phyloP scores from a whole-genome alignment of 2,888 invertebrate genomes.

The Pseudolycoriella hygida region DNA sequence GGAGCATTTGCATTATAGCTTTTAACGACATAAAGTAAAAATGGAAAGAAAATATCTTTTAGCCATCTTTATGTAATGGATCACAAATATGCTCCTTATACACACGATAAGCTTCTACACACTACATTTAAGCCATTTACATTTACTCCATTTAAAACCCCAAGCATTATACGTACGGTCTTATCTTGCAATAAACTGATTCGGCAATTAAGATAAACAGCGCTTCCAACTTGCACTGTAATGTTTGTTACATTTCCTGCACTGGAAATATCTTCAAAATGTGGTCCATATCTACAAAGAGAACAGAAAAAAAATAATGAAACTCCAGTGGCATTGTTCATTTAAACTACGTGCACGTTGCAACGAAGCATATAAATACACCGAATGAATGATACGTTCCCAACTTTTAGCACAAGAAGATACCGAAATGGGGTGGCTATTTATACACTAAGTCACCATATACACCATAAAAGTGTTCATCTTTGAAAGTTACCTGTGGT shows the following conservation, averaged over 20 bases:
- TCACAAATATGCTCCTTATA: too few species aligned
- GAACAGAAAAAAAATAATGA: background rate
- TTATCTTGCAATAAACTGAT: conserved; percentile 58
- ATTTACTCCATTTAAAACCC: background rate
- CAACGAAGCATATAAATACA: too few species aligned
- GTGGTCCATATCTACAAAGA: conserved; percentile 43
- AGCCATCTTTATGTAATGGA: too few species aligned
- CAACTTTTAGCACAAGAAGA: too few species aligned
- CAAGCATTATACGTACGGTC: conserved; percentile 32
- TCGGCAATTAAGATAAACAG: conserved; percentile 53
- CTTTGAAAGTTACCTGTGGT: conserved; percentile 34
- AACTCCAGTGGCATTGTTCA: background rate
- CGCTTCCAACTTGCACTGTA: conserved; percentile 55
- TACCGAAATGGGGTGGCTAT: background rate
- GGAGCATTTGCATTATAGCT: too few species aligned
- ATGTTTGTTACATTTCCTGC: conserved; percentile 47
- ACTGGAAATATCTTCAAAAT: conserved; percentile 37
- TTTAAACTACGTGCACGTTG: background rate
- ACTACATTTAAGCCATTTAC: background rate
- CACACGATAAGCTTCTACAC: too few species aligned
- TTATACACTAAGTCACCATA: background rate
- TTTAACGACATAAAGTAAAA: too few species aligned
- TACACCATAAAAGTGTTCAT: background rate
- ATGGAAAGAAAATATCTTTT: too few species aligned
- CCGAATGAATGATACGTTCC: too few species aligned